Conservation (phyloP, 2,888 invertebrate genomes). For the Eupithecia exiguata region DNA sequence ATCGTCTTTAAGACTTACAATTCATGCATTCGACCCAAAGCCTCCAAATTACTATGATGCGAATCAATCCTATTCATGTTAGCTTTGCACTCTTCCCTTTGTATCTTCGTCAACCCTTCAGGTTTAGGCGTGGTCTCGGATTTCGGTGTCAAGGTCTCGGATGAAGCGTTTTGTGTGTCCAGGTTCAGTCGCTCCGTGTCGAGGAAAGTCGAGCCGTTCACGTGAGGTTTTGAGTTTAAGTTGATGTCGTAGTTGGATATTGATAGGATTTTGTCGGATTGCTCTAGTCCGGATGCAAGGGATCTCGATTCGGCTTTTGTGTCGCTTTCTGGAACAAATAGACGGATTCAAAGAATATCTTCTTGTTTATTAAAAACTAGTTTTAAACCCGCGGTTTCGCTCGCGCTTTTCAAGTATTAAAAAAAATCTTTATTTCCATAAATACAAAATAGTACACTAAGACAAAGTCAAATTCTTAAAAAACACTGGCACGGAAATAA, state of each 20-base stretch:
- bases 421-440: too few relatives aligned
- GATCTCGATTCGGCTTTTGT: slow-evolving; percentile 62
- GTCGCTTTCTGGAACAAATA: slow-evolving; percentile 54
- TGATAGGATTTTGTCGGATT: slow-evolving; percentile 53
- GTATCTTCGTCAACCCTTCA: slow-evolving; percentile 44
- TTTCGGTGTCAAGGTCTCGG: slow-evolving; percentile 53
- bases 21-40: slow-evolving; percentile 57
- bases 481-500: too few relatives aligned
- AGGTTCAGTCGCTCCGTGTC: slow-evolving; percentile 58
- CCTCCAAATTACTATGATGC: slow-evolving; percentile 73
- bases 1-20: slow-evolving; percentile 18
- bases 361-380: neutral
- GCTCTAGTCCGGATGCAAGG: slow-evolving; percentile 65
- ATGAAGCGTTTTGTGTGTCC: slow-evolving; percentile 52
- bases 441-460: too few relatives aligned
- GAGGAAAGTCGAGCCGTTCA: slow-evolving; percentile 72
- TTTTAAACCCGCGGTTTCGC: too few relatives aligned
- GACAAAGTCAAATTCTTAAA: too few relatives aligned
- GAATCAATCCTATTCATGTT: slow-evolving; percentile 81
- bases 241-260: slow-evolving; percentile 68
- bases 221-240: slow-evolving; percentile 44
- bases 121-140: slow-evolving; percentile 16
- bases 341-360: neutral
- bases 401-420: too few relatives aligned
- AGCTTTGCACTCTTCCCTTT: slow-evolving; percentile 71